Percentiles rank a stretch among this genome's conserved stretches.
These are phyloP conservation scores for Zaprionus davidi DNA, from an alignment of 1,140 invertebrate genomes.

Conservation along the genomic window DNA sequence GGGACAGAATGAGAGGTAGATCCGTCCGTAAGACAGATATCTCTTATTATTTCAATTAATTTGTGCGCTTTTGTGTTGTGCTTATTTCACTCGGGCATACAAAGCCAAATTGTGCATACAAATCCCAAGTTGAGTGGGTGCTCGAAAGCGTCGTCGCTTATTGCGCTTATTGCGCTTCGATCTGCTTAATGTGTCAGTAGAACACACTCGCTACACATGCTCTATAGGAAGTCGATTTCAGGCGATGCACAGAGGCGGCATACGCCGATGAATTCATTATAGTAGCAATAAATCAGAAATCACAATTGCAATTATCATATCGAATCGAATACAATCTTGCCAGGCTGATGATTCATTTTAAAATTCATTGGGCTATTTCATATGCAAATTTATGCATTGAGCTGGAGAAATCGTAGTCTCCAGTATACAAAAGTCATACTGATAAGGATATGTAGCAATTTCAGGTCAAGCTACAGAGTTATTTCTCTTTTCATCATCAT, in stretches of 20 bases:
- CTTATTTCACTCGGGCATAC: constrained; percentile 25
- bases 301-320: not conserved
- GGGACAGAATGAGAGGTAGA: not conserved
- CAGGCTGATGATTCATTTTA: not conserved
- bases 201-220: constrained; percentile 24
- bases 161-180: constrained; percentile 59
- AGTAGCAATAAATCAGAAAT: constrained; percentile 8
- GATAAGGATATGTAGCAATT: not conserved
- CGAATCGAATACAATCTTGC: not conserved
- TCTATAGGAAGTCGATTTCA: constrained; percentile 23
- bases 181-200: constrained; percentile 69
- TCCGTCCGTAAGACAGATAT: constrained; percentile 37
- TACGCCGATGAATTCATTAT: constrained; percentile 1
- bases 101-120: constrained; percentile 58
- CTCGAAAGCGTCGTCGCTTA: constrained; percentile 8
- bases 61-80: constrained; percentile 63
- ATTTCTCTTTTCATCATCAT: not conserved
- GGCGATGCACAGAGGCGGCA: constrained; percentile 2
- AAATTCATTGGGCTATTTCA: not conserved
- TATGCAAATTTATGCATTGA: not conserved
- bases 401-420: not conserved
- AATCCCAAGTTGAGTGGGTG: constrained; percentile 40
- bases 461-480: not conserved
- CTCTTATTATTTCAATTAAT: constrained; percentile 77
- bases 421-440: not conserved